phyloP scores from a whole-genome alignment of 2,113 vertebrate species.

The Felis chaus region DNA sequence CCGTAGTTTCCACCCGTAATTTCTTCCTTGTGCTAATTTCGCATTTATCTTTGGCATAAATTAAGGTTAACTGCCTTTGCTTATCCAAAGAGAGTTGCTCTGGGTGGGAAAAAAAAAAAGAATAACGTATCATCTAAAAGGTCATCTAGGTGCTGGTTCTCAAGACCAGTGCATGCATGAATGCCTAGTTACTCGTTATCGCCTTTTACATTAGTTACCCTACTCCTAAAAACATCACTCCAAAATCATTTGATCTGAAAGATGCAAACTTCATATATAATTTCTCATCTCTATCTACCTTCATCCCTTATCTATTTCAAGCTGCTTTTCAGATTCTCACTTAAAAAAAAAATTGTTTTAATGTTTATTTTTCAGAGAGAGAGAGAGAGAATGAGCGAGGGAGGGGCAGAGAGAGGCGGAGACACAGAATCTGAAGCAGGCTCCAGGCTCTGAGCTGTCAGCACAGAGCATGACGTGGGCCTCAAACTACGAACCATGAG shows the following conservation, averaged over 20 bases:
- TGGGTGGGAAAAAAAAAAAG: not conserved
- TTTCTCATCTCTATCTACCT: not conserved
- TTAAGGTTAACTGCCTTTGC: not conserved
- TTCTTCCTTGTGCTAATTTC: constrained; percentile 40
- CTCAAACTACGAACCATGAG: too few relatives aligned
- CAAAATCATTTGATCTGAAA: not conserved
- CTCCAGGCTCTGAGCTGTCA: too few relatives aligned
- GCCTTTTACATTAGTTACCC: not conserved
- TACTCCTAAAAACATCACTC: not conserved
- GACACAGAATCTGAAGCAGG: too few relatives aligned
- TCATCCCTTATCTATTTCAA: not conserved
- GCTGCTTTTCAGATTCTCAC: not conserved
- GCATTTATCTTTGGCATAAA: not conserved
- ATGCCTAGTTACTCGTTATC: not conserved
- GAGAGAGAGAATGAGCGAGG: too few relatives aligned
- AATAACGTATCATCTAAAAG: not conserved
- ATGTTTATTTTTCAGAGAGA: too few relatives aligned
- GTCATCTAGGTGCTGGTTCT: not conserved
- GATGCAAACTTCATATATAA: not conserved
- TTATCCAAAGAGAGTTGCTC: not conserved
- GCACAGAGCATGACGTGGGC: too few relatives aligned
- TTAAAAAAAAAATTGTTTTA: not conserved
- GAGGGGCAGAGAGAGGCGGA: too few relatives aligned
- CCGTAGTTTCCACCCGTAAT: not conserved
- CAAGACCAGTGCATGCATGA: not conserved